phyloP scores from a whole-genome alignment of 2,797 vertebrate genomes.

The Cephalopachus bancanus region DNA sequence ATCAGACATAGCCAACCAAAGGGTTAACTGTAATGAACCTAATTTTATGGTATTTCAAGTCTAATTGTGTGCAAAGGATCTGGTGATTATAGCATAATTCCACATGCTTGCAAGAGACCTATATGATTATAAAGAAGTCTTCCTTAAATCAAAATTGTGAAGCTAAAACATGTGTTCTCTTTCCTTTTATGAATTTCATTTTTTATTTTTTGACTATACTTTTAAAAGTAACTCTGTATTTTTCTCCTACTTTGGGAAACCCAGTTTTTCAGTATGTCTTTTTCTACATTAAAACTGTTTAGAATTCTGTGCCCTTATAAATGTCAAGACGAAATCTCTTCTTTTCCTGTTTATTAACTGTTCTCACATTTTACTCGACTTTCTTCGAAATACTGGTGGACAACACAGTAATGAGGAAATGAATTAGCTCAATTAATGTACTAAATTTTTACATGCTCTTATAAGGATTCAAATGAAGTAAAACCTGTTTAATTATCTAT shows the following conservation, averaged over 20 bases:
- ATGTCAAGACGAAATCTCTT: neutral
- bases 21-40: neutral
- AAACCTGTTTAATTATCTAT: neutral
- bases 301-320: neutral
- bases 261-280: neutral
- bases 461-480: neutral
- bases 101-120: neutral
- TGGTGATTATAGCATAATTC: neutral
- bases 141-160: neutral
- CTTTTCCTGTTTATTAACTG: neutral
- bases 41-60: neutral
- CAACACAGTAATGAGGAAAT: neutral
- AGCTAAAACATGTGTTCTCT: neutral
- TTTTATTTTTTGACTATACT: neutral
- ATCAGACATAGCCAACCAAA: neutral
- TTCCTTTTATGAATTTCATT: neutral
- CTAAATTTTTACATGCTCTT: neutral
- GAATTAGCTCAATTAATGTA: neutral
- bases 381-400: neutral
- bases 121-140: neutral
- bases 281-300: neutral
- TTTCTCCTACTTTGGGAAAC: neutral
- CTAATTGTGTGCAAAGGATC: neutral
- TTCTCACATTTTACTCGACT: neutral
- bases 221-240: neutral